Evolutionary conservation across 2,888 invertebrate species (phyloP), one percentile per base, ranked within the genome.

Genomic region (Syrista parreyssii): DNA sequence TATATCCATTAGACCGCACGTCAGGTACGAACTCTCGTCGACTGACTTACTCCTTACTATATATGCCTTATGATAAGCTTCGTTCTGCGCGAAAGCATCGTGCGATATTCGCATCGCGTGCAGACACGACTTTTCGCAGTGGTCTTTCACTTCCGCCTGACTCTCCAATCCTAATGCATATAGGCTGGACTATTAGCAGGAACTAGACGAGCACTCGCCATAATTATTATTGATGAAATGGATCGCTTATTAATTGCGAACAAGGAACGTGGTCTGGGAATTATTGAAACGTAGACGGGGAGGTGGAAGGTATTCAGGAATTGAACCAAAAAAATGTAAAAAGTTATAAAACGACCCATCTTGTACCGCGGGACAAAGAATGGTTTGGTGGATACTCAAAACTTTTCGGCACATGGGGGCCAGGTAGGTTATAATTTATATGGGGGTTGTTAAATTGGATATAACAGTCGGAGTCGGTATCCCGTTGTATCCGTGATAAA

Each of bases 191-290:
- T 32, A 73, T 76, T 76, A 68, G 81, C 23, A 23, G 40, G 0
- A 35, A 6, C 12, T 23, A 0, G 23, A 23, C 6, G 40, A 9
- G 23, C 9, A 71, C 31, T 15, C 71, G 31, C 12, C 9, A 31
- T 31, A 71, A 12, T 71, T 6, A 71, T 71, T 83, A 78, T 80
- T 81, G 82, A 84, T 74, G 81, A 78, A 84, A 83, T 79, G 81
- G 83, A 84, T 85, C 84, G 83, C 83, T 84, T 85, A 85, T 85
- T 86, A 85, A 86, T 86, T 86, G 87, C 82, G 84, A 82, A 84
- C 81, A 79, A 83, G 82, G 1, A 12, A 23, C 12, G 15, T 3
- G 69, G 30, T 32, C n/a, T 0, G 30, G 6, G 30, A 4, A 69
- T 78, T 78, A 79, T 72, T 79, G 0, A 1, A 4, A 4, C 12